Base-by-base conservation (phyloP, 2,113 vertebrate genomes). In the Etheostoma spectabile region DNA sequence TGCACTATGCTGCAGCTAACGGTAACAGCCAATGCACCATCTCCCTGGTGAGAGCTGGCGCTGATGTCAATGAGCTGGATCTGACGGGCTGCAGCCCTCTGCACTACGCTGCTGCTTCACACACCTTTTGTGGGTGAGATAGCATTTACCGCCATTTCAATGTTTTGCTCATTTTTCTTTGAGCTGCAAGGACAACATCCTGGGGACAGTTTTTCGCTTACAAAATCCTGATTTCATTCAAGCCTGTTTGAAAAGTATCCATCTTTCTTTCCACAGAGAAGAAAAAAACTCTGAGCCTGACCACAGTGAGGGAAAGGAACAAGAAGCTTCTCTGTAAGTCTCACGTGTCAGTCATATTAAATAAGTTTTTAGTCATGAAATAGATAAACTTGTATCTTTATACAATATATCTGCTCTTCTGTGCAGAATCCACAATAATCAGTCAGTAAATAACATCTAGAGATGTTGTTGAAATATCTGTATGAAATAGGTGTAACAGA, bases 1-100 rank as follows among this genome's bases (percentile, higher is more conserved):
- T 99, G 95, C 98, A 99, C 96, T 99, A 99, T 13, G 95, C 98
- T 45, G 96, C 97, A 16, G 97, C 97, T 75, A 98, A 97, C 0
- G 97, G 97, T 83, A 97, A 95, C 84, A 98, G 97, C 85, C 96
- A 97, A 90, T 98, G 97, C 81, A 96, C 96, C 0, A 95, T 97
- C 83, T 96, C 96, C 0, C 91, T 99, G 93, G 96, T 98, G 76
- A 97, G 95, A 4, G 96, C 96, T 0, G 97, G 98, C 46, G 96
- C 96, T 1, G 94, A 96, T 33, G 94, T 97, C 86, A 97, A 97
- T 0, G 97, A 97, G 88, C 89, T 94, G 0, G 98, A 99, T 85
- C 94, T 96, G 69, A 97, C 95, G 86, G 97, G 97, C 92, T 99
- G 98, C 86, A 97, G 96, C 80, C 95, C 97, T 30, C 91, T 99